Conservation (phyloP, 2,113 vertebrate species). For the Rhinoderma darwinii region DNA sequence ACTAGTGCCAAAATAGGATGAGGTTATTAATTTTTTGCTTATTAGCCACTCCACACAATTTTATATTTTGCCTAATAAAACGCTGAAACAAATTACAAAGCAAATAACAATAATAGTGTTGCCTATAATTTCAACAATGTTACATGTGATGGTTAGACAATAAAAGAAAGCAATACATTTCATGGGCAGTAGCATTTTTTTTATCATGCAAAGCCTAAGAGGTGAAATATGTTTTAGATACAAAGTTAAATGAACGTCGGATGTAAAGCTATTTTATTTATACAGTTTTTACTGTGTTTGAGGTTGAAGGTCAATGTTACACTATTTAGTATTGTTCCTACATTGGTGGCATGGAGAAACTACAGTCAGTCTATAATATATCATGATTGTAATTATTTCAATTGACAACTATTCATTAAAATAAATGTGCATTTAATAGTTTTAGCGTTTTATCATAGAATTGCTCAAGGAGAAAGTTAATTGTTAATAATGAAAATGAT, state of each 20-base stretch:
- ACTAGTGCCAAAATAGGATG: no score
- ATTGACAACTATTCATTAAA: slow-evolving; percentile 9
- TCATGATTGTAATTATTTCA: slow-evolving; percentile 1
- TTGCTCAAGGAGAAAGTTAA: slow-evolving; percentile 73
- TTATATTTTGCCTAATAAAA: no score
- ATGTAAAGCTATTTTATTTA: neutral
- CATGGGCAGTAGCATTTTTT: no score
- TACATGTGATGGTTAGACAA: no score
- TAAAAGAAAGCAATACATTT: no score
- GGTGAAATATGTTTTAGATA: neutral
- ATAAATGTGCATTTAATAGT: slow-evolving; percentile 59
- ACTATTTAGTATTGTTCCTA: neutral
- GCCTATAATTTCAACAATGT: no score
- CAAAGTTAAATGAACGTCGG: neutral
- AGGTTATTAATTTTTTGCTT: no score
- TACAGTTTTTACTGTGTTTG: neutral
- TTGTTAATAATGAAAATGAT: slow-evolving; percentile 64
- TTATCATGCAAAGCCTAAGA: no score
- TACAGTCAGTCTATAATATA: neutral
- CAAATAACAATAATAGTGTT: no score
- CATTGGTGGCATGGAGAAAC: neutral
- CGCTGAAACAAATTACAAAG: no score
- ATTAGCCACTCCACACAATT: no score
- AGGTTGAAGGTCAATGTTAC: neutral
- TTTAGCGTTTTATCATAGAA: slow-evolving; percentile 59